These are phyloP conservation scores for Zenarchopterus dispar DNA, from an alignment of 2,797 vertebrate species.

Conservation along the genomic window DNA sequence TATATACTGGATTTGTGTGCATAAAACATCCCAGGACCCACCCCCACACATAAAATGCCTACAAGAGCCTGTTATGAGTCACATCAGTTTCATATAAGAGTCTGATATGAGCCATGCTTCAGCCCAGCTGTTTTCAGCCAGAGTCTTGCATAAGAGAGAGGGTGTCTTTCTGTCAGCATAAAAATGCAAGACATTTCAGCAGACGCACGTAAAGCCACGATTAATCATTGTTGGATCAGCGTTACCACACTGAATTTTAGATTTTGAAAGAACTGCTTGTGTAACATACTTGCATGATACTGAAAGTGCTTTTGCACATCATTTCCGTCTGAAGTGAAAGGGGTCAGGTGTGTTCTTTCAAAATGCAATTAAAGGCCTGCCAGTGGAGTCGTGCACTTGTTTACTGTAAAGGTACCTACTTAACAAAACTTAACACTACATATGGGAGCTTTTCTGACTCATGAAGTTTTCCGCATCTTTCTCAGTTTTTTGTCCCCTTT, in stretches of 20 bases:
- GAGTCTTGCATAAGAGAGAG: constrained; percentile 13
- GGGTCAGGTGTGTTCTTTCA: background rate
- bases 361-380: background rate
- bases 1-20: too few species aligned
- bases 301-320: background rate
- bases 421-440: too few species aligned
- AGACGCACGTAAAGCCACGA: background rate
- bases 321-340: background rate
- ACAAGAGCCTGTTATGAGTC: too few species aligned
- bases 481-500: too few species aligned
- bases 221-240: constrained; percentile 45
- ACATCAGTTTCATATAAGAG: too few species aligned
- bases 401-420: too few species aligned
- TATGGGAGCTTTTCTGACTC: too few species aligned
- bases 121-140: constrained; percentile 32
- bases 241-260: constrained; percentile 1
- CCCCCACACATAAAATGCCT: too few species aligned
- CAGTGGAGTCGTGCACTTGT: too few species aligned
- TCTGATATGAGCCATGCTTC: background rate
- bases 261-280: constrained; percentile 52
- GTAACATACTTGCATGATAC: constrained; percentile 12
- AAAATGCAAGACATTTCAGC: constrained; percentile 43
- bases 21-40: too few species aligned
- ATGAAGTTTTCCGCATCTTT: too few species aligned
- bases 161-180: too few species aligned